Evolutionary conservation across 2,888 invertebrate genomes (phyloP).

Genomic region (Synanthedon andrenaeformis): DNA sequence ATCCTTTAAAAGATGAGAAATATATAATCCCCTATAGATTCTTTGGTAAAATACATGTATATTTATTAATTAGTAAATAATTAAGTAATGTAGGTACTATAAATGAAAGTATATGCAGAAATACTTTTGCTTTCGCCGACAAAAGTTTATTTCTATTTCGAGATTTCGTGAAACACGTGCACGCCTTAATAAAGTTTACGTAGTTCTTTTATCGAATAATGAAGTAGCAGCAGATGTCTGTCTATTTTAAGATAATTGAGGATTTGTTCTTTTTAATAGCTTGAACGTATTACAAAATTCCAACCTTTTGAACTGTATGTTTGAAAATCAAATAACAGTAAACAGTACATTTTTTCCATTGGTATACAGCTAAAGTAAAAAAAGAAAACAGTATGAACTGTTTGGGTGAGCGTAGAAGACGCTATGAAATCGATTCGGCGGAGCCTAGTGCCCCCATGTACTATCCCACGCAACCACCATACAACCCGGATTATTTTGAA

Average conservation of each 20-base stretch:
- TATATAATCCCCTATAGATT: too few relatives aligned
- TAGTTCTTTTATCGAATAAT: neutral
- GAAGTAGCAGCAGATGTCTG: conserved; percentile 51
- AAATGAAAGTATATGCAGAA: too few relatives aligned
- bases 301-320: too few relatives aligned
- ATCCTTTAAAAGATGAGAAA: too few relatives aligned
- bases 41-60: too few relatives aligned
- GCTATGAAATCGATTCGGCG: conserved; percentile 26
- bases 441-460: conserved; percentile 39
- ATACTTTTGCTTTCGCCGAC: too few relatives aligned
- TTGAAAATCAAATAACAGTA: too few relatives aligned
- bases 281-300: too few relatives aligned
- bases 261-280: conserved; percentile 10
- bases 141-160: neutral
- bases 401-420: conserved; percentile 32
- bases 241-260: conserved; percentile 55
- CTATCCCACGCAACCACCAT: conserved; percentile 50
- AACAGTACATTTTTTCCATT: too few relatives aligned
- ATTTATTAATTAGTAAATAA: too few relatives aligned
- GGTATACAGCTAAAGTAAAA: conserved; percentile 5
- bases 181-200: neutral
- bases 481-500: conserved; percentile 48
- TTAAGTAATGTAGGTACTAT: too few relatives aligned
- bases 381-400: conserved; percentile 42
- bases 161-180: neutral